Base-by-base conservation (phyloP, 2,113 vertebrate genomes). In the Eclectus roratus region DNA sequence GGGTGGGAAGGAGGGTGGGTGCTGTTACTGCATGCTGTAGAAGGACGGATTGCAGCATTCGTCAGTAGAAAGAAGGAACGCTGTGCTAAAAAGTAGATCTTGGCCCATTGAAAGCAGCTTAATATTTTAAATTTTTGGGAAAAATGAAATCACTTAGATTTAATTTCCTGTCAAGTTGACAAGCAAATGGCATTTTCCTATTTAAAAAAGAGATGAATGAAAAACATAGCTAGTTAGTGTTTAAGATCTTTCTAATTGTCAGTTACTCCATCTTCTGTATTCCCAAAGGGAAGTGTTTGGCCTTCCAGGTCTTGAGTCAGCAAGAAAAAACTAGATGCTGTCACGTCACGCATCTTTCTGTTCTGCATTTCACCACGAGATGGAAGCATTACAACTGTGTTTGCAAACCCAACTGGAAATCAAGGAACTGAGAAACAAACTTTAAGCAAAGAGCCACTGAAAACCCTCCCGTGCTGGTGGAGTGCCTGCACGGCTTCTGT, bases 281-380 rank as follows among this genome's bases (percentile, higher is more conserved):
- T 83, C 37, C 41, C 49, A 13, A 19, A 68, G 77, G 80, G 88
- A 79, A 69, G 20, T 37, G 13, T 52, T 85, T 93, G 91, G 39
- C 70, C 84, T 76, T 65, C 2, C 66, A 33, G 29, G 17, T 69
- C 95, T 92, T 94, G 68, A 94, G 77, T 81, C 63, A 87, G 83
- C 77, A 61, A 46, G 58, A 84, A 80, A 43, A 80, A 29, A 16
- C 16, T 6, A 33, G 17, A 5, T 9, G 6, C 31, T 49, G 31
- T 23, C 33, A 5, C 12, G 21, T 39, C 43, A 5, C 24, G 2
- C 11, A 5, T 17, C 87, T 60, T 50, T 63, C 91, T 93, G 3
- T 98, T 97, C 96, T 92, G 35, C 72, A 6, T 98, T 86, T 96
- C 49, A 60, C 97, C 97, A 98, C 97, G 88, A 98, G 98, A 89